Conservation (phyloP, 2,113 vertebrate genomes). For the Hemibagrus wyckioides region DNA sequence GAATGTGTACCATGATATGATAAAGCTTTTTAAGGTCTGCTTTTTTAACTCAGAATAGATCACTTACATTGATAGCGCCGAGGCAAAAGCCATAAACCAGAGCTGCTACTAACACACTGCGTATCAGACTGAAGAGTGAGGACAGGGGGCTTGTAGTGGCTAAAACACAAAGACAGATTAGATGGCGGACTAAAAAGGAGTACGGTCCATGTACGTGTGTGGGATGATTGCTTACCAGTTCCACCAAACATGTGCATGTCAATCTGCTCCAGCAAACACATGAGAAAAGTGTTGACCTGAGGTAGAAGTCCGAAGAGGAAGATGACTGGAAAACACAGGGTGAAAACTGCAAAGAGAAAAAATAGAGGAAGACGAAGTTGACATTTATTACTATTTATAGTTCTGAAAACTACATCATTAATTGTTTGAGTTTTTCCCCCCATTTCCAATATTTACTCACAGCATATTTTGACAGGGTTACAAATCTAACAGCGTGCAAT, state of each 20-base stretch:
- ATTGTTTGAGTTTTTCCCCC: background rate
- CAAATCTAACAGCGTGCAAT: background rate
- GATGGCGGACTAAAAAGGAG: background rate
- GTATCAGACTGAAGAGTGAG: constrained; percentile 83
- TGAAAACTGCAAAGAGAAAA: constrained; percentile 76
- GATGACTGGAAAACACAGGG: constrained; percentile 84
- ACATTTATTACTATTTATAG: background rate
- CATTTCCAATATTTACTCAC: background rate
- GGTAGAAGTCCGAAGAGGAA: constrained; percentile 90
- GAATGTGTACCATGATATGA: background rate
- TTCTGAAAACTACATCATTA: background rate
- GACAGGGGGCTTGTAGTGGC: constrained; percentile 89
- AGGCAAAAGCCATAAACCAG: constrained; percentile 89
- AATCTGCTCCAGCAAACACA: constrained; percentile 91
- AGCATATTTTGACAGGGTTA: background rate
- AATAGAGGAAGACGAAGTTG: background rate
- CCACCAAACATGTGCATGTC: constrained; percentile 91
- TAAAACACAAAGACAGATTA: constrained; percentile 58
- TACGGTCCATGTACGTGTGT: background rate
- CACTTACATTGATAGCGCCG: constrained; percentile 83
- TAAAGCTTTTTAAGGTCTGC: background rate
- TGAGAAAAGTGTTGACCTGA: constrained; percentile 90
- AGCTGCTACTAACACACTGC: constrained; percentile 80
- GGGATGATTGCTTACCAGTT: constrained; percentile 73
- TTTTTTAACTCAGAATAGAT: background rate